Evolutionary conservation across 2,797 vertebrate species (phyloP).

Genomic region (Philypnodon macrostomus): DNA sequence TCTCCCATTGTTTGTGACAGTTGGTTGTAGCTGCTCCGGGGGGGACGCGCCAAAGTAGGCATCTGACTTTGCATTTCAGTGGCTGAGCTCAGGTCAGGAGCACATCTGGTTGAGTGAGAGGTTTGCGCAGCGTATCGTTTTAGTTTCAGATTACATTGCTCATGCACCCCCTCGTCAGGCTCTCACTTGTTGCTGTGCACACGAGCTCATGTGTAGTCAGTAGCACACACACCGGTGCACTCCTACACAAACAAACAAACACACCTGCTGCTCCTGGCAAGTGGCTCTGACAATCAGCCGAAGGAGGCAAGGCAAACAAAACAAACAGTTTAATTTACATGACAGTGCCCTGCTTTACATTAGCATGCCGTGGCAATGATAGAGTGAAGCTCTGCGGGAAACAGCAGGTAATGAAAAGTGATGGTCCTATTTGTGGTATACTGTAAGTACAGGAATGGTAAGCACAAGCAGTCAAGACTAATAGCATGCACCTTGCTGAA

Average conservation of each 20-base stretch:
- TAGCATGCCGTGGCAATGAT: constrained; percentile 67
- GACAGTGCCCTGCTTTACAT: constrained; percentile 71
- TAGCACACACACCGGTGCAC: constrained; percentile 63
- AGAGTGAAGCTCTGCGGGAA: constrained; percentile 66
- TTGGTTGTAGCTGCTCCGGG: constrained; percentile 67
- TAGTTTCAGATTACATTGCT: constrained; percentile 40
- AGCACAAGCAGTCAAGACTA: constrained; percentile 52
- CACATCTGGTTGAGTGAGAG: constrained; percentile 76
- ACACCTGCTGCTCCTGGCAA: constrained; percentile 74
- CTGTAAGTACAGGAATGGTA: constrained; percentile 60
- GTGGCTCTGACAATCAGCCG: constrained; percentile 67
- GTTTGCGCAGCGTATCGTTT: constrained; percentile 54
- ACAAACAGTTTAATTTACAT: constrained; percentile 77
- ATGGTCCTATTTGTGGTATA: constrained; percentile 63
- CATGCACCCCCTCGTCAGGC: constrained; percentile 9
- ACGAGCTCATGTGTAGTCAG: constrained; percentile 42
- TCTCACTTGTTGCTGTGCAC: constrained; percentile 72
- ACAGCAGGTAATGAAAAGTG: constrained; percentile 71
- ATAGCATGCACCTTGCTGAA: constrained; percentile 44
- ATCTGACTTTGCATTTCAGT: constrained; percentile 75
- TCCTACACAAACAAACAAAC: constrained; percentile 75
- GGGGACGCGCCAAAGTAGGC: constrained; percentile 57
- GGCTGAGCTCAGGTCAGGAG: constrained; percentile 72
- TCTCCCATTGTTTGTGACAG: constrained; percentile 76
- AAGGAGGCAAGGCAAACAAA: constrained; percentile 69